Base-by-base conservation (phyloP, 2,113 vertebrate genomes). In the Hydrochoerus hydrochaeris region DNA sequence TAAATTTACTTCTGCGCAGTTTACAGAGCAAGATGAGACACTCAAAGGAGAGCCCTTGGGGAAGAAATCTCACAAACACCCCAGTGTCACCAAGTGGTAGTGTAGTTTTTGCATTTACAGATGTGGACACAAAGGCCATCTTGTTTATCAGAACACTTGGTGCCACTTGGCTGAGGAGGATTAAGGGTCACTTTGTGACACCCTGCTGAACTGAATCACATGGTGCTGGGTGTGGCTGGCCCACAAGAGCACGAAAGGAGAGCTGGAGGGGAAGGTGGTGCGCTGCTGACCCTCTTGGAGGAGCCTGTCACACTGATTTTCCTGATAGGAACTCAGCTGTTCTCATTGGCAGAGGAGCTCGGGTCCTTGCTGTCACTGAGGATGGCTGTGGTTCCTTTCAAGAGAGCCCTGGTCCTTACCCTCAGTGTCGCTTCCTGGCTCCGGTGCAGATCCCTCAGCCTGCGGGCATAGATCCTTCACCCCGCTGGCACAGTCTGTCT, bases 1-100 rank as follows among this genome's bases (percentile, higher is more conserved):
- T 96, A 95, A 95, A 97, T 95, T 84, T 85, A 71, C 80, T 90
- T 91, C 88, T 90, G 52, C 32, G 17, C 11, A 92, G 85, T 85
- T 85, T 77, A 57, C 1, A 49, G 87, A 90, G 54, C 63, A 90
- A 80, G 62, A n/a, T 28, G 63, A 44, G 24, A 60, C n/a, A 46
- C 80, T 32, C 7, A 52, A 89, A 65, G 26, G 41, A 86, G 91
- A 87, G 41, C 17, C 54, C 41, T n/a, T 16, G 1, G 86, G 65
- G 65, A 82, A 24, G 77, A 85, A 93, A 78, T 30, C 67, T 35
- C 81, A 93, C 35, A 81, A 52, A 22, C 41, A 80, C 67, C 24
- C 65, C 73, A 38, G 38, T 58, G 60, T 41, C 35, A 87, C 26
- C 17, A 57, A 95, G 73, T 3, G 28, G 58, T 24, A 91, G 92